Base-by-base conservation (phyloP, 2,113 vertebrate genomes). In the Paralichthys olivaceus region DNA sequence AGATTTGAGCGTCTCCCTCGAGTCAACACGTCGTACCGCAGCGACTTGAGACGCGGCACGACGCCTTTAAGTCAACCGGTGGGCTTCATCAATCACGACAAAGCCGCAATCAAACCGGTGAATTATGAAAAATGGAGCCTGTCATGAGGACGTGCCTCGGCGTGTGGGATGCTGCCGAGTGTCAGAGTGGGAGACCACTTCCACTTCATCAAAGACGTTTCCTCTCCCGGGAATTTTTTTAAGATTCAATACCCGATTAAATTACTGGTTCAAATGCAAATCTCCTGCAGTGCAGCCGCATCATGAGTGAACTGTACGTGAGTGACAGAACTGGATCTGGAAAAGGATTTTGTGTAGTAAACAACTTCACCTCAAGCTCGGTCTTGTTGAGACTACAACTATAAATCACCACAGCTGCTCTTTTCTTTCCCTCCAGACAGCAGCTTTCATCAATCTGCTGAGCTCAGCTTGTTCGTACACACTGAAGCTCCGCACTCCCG, bases 71-170 rank as follows among this genome's bases (percentile, higher is more conserved):
- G 87, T 89, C 90, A 80, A 65, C 66, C 58, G 17, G 68, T 37
- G 54, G 80, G 81, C 88, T 80, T 89, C 93, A 95, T 95, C 92
- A 84, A 93, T 95, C 93, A 93, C 56, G 58, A 69, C 75, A 54
- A 77, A 32, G 79, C 64, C 73, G 87, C 90, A 91, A 93, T 93
- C 90, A 93, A 92, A 92, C 69, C 62, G 80, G 83, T 65, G 84
- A 90, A 92, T 92, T 90, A 93, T 94, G 93, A 94, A 90, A 94
- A 93, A 94, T 93, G 90, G 87, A 84, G 83, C 40, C 90, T 94
- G 94, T 94, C 91, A 93, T 23, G 51, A 71, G 79, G 54, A 68
- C 65, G 76, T 63, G 75, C 73, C 83, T 77, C 25, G 7, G 66
- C 71, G 71, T 80, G 81, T 51, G 72, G 79, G 75, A 81, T 66